Base-by-base conservation (phyloP, 1,140 invertebrate genomes). In the Meteorus sp. region DNA sequence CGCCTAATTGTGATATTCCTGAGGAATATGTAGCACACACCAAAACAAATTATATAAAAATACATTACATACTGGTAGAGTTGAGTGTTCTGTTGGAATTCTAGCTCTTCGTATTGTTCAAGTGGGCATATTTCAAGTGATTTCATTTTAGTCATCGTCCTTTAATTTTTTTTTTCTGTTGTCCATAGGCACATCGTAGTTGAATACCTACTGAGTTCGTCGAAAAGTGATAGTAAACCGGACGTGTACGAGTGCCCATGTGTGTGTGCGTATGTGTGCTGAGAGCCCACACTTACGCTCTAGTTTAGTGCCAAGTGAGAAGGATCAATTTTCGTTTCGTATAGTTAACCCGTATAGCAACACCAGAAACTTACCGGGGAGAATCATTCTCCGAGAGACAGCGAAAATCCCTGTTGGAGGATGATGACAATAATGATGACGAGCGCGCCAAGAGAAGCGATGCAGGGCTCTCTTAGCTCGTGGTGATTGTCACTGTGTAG, bases 391-490 rank as follows among this genome's bases (percentile, higher is more conserved):
- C 37, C 48, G 52, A 54, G n/a, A 51, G 41, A 35, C 54, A 47
- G 47, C 51, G 22, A 2, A 17, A 17, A 9, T 25, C 25, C 45
- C 47, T 11, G 44, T 17, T 37, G 56, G 53, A 59, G 55, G 56
- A 62, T 62, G 60, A 59, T n/a, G n/a, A n/a, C n/a, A n/a, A n/a
- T n/a, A n/a, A n/a, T n/a, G n/a, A n/a, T n/a, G n/a, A n/a, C n/a
- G n/a, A n/a, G 47, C 51, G 31, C 39, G 48, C 50, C 37, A 57
- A 39, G 51, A 45, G 48, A 27, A 58, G 15, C 22, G 43, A 31
- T 43, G 33, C 44, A 20, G 37, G 41, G 51, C 51, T 45, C 48
- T 43, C 37, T 58, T 59, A 51, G 51, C 43, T 62, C 56, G 56
- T 58, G 25, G 15, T 37, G n/a, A n/a, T n/a, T n/a, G n/a, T n/a